Conservation (phyloP, 2,888 invertebrate species). For the Ormyrus rosae region DNA sequence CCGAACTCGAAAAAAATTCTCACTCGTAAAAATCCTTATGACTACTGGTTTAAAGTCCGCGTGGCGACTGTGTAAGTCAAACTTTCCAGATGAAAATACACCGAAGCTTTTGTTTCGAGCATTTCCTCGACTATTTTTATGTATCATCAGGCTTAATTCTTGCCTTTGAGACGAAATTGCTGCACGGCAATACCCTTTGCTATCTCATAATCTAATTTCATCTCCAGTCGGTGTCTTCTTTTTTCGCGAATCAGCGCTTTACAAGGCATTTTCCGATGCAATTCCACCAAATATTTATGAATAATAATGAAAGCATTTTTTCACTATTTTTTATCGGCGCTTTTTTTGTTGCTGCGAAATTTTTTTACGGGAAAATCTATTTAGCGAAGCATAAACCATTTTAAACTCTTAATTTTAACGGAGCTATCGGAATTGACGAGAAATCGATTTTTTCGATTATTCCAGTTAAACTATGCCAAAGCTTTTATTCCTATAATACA, state of each 20-base stretch:
- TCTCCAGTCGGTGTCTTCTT: slow-evolving; percentile 30
- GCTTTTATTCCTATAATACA: no score
- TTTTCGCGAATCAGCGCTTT: not conserved
- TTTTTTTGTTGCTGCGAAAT: not conserved
- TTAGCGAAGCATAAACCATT: not conserved
- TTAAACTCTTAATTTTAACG: not conserved
- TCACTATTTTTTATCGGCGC: not conserved
- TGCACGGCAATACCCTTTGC: not conserved
- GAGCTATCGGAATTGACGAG: no score
- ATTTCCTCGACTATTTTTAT: not conserved
- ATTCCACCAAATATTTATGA: not conserved
- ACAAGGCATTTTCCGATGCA: slow-evolving; percentile 6
- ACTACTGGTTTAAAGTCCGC: slow-evolving; percentile 8
- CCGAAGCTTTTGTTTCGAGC: slow-evolving; percentile 4
- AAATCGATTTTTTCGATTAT: no score
- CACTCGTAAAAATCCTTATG: slow-evolving; percentile 31
- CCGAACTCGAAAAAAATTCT: not conserved
- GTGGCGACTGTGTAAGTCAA: not conserved
- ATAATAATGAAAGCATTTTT: slow-evolving; percentile 1
- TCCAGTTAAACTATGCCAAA: no score
- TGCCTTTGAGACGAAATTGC: slow-evolving; percentile 18
- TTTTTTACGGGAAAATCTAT: not conserved
- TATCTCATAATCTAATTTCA: slow-evolving; percentile 30
- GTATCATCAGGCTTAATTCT: not conserved
- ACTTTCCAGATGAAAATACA: slow-evolving; percentile 22